These are phyloP conservation scores for Falcaria lacertinaria DNA, from an alignment of 2,888 invertebrate genomes.

Conservation along the genomic window DNA sequence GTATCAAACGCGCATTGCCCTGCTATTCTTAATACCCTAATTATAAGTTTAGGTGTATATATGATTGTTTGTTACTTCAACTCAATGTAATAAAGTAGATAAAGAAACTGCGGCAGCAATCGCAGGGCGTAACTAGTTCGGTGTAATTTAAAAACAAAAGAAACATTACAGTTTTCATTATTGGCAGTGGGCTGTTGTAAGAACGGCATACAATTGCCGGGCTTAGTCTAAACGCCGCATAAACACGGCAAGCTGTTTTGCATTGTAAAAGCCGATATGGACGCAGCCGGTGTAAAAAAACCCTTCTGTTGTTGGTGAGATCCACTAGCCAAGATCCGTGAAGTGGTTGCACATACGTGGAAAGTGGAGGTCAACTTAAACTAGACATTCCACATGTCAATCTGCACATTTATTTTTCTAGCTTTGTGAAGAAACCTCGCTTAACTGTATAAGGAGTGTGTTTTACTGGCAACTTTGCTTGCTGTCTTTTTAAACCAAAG, in stretches of 20 bases:
- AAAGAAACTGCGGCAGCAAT: no score
- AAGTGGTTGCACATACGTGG: not conserved
- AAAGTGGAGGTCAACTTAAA: not conserved
- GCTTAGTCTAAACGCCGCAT: slow-evolving; percentile 5
- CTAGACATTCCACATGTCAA: not conserved
- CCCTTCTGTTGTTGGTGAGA: not conserved
- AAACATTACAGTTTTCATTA: not conserved
- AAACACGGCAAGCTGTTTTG: slow-evolving; percentile 15
- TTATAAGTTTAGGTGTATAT: no score
- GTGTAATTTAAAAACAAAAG: not conserved
- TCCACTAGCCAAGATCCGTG: not conserved
- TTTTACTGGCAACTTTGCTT: not conserved
- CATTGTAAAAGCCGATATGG: slow-evolving; percentile 17
- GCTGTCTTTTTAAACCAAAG: not conserved
- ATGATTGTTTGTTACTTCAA: no score
- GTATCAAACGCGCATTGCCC: no score
- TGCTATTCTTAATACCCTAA: no score
- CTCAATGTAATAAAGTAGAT: no score
- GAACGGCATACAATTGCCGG: slow-evolving; percentile 8
- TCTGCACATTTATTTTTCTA: slow-evolving; percentile 1
- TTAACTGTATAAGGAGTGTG: slow-evolving; percentile 1
- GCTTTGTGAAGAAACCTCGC: slow-evolving; percentile 2
- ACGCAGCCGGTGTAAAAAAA: slow-evolving; percentile 3
- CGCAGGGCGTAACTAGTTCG: no score
- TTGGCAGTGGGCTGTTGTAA: not conserved